These are phyloP conservation scores for Hippocampus comes DNA, from an alignment of 2,113 vertebrate genomes.

Conservation along the genomic window DNA sequence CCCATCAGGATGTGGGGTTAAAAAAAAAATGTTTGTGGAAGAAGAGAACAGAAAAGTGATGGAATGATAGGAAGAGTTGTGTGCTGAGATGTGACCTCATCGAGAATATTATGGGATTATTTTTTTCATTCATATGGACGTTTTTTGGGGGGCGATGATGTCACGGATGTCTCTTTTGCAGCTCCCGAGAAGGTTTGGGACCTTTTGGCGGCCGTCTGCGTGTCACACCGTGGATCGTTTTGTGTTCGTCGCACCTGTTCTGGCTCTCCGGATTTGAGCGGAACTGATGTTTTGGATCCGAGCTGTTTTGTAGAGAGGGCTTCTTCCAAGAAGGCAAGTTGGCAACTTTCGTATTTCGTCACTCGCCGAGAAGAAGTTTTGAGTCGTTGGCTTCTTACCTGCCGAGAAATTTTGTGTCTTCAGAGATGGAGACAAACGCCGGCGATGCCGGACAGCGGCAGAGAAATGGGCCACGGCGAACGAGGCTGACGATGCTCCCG, in stretches of 20 bases:
- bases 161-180: background rate
- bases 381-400: background rate
- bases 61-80: slow-evolving; percentile 10
- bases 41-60: slow-evolving; percentile 25
- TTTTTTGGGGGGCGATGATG: background rate
- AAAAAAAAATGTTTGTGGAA: slow-evolving; percentile 1
- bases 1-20: slow-evolving; percentile 15
- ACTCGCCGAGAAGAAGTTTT: background rate
- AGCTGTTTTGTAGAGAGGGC: background rate
- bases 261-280: background rate
- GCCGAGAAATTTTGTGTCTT: too few relatives aligned
- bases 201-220: background rate
- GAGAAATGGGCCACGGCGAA: slow-evolving; percentile 42
- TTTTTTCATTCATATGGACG: background rate
- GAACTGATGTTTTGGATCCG: slow-evolving; percentile 1
- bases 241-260: background rate
- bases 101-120: background rate
- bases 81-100: slow-evolving; percentile 45
- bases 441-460: slow-evolving; percentile 41
- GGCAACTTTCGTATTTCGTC: background rate
- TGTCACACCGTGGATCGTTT: background rate
- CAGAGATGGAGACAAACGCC: slow-evolving; percentile 41
- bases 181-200: background rate
- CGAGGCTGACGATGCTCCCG: slow-evolving; percentile 52
- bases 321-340: slow-evolving; percentile 6